phyloP scores from a whole-genome alignment of 2,888 invertebrate species.

The Marasmarcha lunaedactyla region DNA sequence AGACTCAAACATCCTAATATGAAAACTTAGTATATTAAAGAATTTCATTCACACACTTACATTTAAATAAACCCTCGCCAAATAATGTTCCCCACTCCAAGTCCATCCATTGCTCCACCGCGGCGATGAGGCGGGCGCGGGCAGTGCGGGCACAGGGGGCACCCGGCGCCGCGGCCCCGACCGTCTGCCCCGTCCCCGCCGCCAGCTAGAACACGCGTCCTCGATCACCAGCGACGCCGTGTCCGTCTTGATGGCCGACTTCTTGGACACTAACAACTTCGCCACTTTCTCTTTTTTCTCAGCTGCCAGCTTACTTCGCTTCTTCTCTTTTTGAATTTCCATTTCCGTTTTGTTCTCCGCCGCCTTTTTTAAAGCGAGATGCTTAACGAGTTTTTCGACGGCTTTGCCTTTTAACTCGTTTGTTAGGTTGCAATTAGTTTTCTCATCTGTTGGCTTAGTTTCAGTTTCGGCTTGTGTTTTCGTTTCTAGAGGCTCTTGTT shows the following conservation, averaged over 20 bases:
- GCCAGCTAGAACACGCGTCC: conserved; percentile 39
- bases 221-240: conserved; percentile 46
- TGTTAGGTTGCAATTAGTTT: not conserved
- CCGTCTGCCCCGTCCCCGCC: conserved; percentile 26
- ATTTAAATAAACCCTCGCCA: conserved; percentile 88
- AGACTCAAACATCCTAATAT: too few relatives aligned
- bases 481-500: not conserved
- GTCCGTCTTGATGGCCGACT: conserved; percentile 51
- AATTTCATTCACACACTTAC: too few relatives aligned
- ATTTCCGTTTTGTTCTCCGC: conserved; percentile 5
- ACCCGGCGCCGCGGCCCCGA: conserved; percentile 17
- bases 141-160: conserved; percentile 19
- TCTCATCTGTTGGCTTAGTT: not conserved
- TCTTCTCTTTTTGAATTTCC: conserved; percentile 20
- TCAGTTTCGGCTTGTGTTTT: too few relatives aligned
- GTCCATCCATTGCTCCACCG: conserved; percentile 93
- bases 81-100: conserved; percentile 87
- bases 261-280: conserved; percentile 52
- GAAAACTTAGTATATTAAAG: too few relatives aligned
- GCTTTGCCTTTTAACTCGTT: conserved; percentile 11
- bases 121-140: conserved; percentile 22
- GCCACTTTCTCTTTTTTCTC: conserved; percentile 53
- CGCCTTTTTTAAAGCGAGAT: conserved; percentile 10
- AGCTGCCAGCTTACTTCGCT: conserved; percentile 41
- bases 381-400: conserved; percentile 9